These are phyloP conservation scores for Eumaeus atala DNA, from an alignment of 1,140 invertebrate genomes.

Conservation along the genomic window DNA sequence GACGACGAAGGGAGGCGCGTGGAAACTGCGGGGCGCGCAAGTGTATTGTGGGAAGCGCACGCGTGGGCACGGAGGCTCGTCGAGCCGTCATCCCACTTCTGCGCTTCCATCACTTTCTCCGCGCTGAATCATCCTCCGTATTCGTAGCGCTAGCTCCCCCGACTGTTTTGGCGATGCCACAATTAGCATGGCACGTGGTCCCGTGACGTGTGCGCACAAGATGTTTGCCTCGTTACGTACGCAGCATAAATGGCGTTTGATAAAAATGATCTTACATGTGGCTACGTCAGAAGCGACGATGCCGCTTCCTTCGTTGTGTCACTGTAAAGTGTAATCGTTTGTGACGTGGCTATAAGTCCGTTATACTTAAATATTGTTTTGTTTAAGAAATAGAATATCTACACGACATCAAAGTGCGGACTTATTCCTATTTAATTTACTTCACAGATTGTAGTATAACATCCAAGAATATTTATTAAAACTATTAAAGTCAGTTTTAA, in stretches of 20 bases:
- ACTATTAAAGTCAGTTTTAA: too few species aligned
- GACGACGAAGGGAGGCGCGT: constrained; percentile 58
- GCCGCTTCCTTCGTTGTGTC: not conserved
- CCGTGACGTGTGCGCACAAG: constrained; percentile 56
- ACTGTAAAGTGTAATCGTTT: too few species aligned
- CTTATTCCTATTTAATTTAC: too few species aligned
- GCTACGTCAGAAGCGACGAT: constrained; percentile 37
- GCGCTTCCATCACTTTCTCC: constrained; percentile 48
- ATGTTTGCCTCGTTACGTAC: constrained; percentile 53
- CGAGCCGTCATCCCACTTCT: constrained; percentile 33
- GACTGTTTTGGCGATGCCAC: constrained; percentile 64
- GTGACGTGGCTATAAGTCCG: too few species aligned
- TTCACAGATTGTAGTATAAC: too few species aligned
- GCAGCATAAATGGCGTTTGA: constrained; percentile 47
- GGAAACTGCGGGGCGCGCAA: constrained; percentile 58
- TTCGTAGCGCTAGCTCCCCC: constrained; percentile 41
- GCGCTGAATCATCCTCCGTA: constrained; percentile 60
- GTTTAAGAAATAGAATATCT: too few species aligned
- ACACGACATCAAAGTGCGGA: too few species aligned
- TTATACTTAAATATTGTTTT: too few species aligned
- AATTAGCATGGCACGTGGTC: constrained; percentile 61
- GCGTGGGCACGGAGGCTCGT: constrained; percentile 61
- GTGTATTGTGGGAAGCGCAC: constrained; percentile 46
- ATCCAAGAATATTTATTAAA: too few species aligned
- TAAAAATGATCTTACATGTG: constrained; percentile 48